Base-by-base conservation (phyloP, 2,113 vertebrate species). In the Peromyscus leucopus region DNA sequence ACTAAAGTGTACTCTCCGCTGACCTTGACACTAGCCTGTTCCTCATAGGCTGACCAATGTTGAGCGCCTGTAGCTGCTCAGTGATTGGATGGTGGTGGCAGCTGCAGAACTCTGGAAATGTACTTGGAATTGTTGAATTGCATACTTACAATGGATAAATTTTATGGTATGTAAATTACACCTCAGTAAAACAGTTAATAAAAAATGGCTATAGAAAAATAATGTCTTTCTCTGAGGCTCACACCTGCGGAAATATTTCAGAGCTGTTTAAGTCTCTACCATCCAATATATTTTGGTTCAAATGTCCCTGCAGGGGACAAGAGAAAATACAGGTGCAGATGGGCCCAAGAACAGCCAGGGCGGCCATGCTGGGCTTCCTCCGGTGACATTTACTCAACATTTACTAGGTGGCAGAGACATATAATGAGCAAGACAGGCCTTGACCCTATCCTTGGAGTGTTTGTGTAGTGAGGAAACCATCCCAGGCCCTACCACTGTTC, bases 121-220 rank as follows among this genome's bases (percentile, higher is more conserved):
- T 17, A 72, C 36, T 90, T 48, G 48, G 75, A 67, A 67, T 21
- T 4, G 12, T 39, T 65, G 46, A 90, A 11, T 36, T 55, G 13
- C 19, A 2, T 59, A 22, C 12, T 74, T 90, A 59, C 51, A 67
- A 93, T 42, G 59, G 83, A 65, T 85, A 65, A 65, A 65, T 85
- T 65, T 85, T 85, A 85, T 65, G 83, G 59, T 31, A 85, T 85
- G 83, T 85, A 85, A 85, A 85, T 85, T 85, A n/a, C 33, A 74
- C 11, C 55, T 92, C 85, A 46, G 65, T 74, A 72, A 67, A 96
- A 24, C 79, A 36, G 33, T 61, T 48, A 86, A 46, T 89, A 46
- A 75, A 91, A 74, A 67, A 90, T 71, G 42, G 17, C 48, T 69
- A 57, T 3, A 71, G 33, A 22, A n/a, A n/a, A 61, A 67, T 4